Percentiles rank a stretch among this genome's conserved stretches.
These are phyloP conservation scores for Chondrilla cf. caribensis DNA, from an alignment of 37 sponge, comb jelly and placozoan species.

Conservation along the genomic window DNA sequence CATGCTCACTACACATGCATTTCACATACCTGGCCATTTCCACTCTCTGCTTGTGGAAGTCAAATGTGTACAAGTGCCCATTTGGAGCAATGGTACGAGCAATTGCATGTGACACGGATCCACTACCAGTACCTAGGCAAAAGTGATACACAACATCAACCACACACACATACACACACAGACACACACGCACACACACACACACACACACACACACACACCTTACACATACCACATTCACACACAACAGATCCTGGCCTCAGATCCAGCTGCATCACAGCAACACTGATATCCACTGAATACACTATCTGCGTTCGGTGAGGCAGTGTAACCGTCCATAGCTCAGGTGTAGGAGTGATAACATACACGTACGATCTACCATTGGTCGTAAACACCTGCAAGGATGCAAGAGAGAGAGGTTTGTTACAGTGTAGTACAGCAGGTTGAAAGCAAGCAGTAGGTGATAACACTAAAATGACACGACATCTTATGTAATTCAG, in stretches of 20 bases:
- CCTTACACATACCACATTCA: slow-evolving; percentile 73
- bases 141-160: slow-evolving; percentile 3
- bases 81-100: slow-evolving; percentile 83
- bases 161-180: slow-evolving; percentile 18
- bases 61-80: slow-evolving; percentile 93
- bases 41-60: slow-evolving; percentile 88
- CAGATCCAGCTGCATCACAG: slow-evolving; percentile 76
- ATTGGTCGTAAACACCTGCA: slow-evolving; percentile 77
- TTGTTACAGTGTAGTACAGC: not conserved
- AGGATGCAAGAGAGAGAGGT: not conserved
- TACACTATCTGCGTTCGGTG: slow-evolving; percentile 98
- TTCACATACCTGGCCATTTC: slow-evolving; percentile 59
- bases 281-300: slow-evolving; percentile 80
- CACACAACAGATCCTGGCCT: slow-evolving; percentile 83
- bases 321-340: slow-evolving; percentile 92
- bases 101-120: slow-evolving; percentile 89
- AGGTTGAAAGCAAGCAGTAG: not conserved
- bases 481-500: not conserved
- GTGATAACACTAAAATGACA: not conserved
- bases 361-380: slow-evolving; percentile 65
- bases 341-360: slow-evolving; percentile 90
- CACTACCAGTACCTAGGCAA: slow-evolving; percentile 93
- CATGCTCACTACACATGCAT: not conserved
- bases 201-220: slow-evolving; percentile 12
- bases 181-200: slow-evolving; percentile 15